phyloP scores from a whole-genome alignment of 2,797 vertebrate genomes.

The Gallinago solitaria region DNA sequence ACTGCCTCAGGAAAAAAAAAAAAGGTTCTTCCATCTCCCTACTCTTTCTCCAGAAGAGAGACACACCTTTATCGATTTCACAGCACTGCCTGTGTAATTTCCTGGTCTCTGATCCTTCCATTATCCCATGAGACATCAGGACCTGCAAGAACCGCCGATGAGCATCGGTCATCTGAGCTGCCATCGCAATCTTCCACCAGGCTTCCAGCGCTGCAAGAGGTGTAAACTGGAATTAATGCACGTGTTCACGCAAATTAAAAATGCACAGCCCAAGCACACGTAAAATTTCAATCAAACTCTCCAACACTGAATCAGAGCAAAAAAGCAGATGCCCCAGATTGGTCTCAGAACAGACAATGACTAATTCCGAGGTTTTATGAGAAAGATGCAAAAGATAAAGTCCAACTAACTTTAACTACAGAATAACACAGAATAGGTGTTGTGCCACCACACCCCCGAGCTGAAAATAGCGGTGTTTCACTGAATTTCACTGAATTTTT shows the following conservation, averaged over 20 bases:
- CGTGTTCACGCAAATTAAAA: background rate
- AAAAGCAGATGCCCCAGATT: background rate
- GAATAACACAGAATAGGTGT: rapidly evolving
- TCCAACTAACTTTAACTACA: background rate
- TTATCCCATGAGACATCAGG: slow-evolving; percentile 87
- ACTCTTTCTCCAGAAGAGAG: background rate
- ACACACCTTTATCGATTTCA: slow-evolving; percentile 82
- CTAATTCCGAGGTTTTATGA: background rate
- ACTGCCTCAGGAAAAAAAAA: background rate
- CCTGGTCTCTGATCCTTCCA: slow-evolving; percentile 77
- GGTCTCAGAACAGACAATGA: background rate
- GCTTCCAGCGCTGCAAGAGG: background rate
- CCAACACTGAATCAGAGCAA: background rate
- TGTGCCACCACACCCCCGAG: background rate
- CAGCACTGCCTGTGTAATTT: slow-evolving; percentile 83
- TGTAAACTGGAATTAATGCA: background rate
- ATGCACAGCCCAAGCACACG: background rate
- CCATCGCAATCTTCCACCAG: slow-evolving; percentile 50
- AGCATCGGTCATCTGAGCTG: slow-evolving; percentile 80
- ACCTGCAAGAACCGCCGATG: slow-evolving; percentile 90
- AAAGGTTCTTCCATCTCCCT: background rate
- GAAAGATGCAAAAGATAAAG: background rate
- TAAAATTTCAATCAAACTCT: background rate
- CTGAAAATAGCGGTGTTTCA: background rate
- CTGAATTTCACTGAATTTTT: no score